Evolutionary conservation across 1,140 invertebrate genomes (phyloP).

Genomic region (Hyles vespertilio): DNA sequence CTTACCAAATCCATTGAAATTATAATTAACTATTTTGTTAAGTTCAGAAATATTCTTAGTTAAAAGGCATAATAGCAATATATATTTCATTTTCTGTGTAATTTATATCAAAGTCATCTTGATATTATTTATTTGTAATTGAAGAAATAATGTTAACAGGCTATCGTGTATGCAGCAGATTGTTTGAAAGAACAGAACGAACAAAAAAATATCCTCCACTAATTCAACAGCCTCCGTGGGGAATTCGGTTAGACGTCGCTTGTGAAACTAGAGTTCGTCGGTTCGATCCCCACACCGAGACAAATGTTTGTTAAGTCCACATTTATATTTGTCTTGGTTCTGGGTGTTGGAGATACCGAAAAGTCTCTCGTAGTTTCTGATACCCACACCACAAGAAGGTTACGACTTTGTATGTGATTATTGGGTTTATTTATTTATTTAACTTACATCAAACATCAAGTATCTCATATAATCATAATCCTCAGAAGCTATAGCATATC

Average conservation of each 20-base stretch:
- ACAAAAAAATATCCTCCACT: background rate
- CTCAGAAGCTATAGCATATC: constrained; percentile 49
- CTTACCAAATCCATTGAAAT: no score
- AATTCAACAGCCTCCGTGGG: no score
- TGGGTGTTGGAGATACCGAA: background rate
- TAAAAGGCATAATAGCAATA: no score
- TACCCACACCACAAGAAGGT: background rate
- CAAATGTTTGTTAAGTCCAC: background rate
- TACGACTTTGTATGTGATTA: background rate
- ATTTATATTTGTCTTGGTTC: background rate
- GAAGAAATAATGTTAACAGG: no score
- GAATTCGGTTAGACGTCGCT: no score
- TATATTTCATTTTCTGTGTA: no score
- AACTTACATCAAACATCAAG: constrained; percentile 55
- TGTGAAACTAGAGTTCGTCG: background rate
- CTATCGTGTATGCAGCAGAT: no score
- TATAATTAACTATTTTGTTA: no score
- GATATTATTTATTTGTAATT: no score
- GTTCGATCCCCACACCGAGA: background rate
- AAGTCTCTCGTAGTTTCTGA: background rate
- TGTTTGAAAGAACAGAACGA: no score
- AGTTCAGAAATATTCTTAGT: no score
- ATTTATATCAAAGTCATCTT: no score
- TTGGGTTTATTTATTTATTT: background rate
- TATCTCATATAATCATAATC: constrained; percentile 57